Evolutionary conservation across 1,140 invertebrate species (phyloP), one percentile per base, ranked within the genome.

Genomic region (Drosophila nasuta): DNA sequence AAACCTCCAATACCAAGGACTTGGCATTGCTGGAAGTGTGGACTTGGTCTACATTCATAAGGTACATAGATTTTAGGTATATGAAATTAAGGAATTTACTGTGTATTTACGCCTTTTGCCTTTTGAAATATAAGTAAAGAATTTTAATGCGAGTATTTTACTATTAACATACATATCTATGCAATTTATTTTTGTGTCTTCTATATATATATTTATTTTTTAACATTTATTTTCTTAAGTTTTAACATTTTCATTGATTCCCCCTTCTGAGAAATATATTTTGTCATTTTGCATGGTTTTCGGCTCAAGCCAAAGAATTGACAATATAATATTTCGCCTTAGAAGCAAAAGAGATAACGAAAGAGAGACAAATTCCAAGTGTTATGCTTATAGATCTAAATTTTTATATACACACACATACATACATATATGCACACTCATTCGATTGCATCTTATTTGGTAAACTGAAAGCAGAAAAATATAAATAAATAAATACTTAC

Each of bases 271-370:
- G 89, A 86, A 88, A 91, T 89, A 79, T 89, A 82, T 83, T 89
- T 91, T 91, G 89, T 91, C 89, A 91, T 91, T 91, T 88, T 91
- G 83, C 78, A 91, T 91, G 89, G 89, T 91, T 91, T 91, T 91
- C 81, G 89, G 89, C 89, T 91, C 89, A 91, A 91, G 89, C 89
- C 89, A 91, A 87, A 76, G 89, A 91, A 88, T 91, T 91, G 89
- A 91, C 89, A 91, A 91, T 91, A 91, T 91, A 91, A 91, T 91
- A 91, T 91, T 91, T 91, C 89, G 89, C 89, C 89, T 91, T 91
- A 91, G 81, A 78, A 85, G 80, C 85, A 88, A 88, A 89, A 63
- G 80, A 88, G 51, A 79, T 81, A 88, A 81, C 77, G 77, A 87
- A 88, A 58, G 74, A 89, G 69, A 89, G 68, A 83, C 67, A 87